Conservation (phyloP, 37 sponge, comb jelly and placozoan genomes). For the Ianthella basta region DNA sequence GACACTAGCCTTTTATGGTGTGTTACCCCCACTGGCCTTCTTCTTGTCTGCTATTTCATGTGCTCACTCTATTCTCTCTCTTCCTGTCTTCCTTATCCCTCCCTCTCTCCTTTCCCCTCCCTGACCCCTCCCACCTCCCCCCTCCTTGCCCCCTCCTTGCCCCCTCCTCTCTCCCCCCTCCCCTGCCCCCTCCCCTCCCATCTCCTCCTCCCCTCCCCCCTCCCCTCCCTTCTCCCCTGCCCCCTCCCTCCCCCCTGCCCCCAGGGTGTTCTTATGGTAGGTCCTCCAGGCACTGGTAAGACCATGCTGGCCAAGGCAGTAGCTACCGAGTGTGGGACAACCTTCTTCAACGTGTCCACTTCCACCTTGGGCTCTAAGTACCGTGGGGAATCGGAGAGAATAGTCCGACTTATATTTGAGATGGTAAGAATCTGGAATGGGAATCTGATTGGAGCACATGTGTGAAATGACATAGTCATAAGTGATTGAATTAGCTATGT, state of each 20-base stretch:
- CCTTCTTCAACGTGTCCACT: slow-evolving; percentile 97
- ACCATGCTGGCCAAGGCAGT: slow-evolving; percentile 98
- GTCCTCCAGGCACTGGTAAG: slow-evolving; percentile 98
- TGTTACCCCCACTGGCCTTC: too few relatives aligned
- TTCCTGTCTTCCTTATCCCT: too few relatives aligned
- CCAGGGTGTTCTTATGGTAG: slow-evolving; percentile 94
- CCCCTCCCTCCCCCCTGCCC: not conserved
- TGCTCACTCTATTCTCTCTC: too few relatives aligned
- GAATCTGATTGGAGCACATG: not conserved
- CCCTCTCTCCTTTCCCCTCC: too few relatives aligned
- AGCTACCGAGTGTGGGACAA: slow-evolving; percentile 98
- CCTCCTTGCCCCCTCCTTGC: too few relatives aligned
- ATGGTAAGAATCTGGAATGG: slow-evolving; percentile 62
- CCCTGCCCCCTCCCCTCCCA: not conserved
- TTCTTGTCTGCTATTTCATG: too few relatives aligned
- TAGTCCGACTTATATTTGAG: slow-evolving; percentile 92
- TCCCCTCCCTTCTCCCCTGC: not conserved
- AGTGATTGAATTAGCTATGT: not conserved
- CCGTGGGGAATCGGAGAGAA: slow-evolving; percentile 97
- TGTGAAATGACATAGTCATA: not conserved
- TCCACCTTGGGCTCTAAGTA: slow-evolving; percentile 95
- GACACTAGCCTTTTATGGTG: too few relatives aligned
- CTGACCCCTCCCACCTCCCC: too few relatives aligned
- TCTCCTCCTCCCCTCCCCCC: not conserved
- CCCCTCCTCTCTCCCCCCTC: not conserved